Evolutionary conservation across 1,140 invertebrate genomes (phyloP), one percentile per base, ranked within the genome.

Genomic region (Drosophila prosaltans): DNA sequence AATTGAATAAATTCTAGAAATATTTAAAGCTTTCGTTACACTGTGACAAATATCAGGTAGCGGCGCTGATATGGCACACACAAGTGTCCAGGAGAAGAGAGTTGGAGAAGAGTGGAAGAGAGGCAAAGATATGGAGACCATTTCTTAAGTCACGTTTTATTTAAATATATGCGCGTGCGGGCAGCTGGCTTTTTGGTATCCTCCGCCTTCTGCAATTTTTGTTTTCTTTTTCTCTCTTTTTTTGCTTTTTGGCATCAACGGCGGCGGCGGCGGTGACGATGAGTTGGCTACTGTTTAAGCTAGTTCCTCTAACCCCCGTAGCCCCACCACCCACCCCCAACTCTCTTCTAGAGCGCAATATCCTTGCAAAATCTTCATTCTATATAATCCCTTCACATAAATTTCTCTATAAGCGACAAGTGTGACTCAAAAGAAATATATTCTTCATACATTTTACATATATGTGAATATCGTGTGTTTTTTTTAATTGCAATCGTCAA

Each of bases 161-260:
- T 90, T 88, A 90, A 90, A 90, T 90, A 85, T 90, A 85, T 88
- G 83, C 83, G 83, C 83, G 83, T 88, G 83, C 83, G 83, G 83
- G 84, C 84, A 88, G 84, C 83, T 83, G 80, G 21, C 21, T 51
- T 51, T 51, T 51, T 24, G 45, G 45, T 2, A 51, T 51, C 45
- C 45, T 51, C 24, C 45, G 45, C 45, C 45, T 51, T 51, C 74
- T 78, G 68, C 74, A 67, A 60, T 36, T 36, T 36, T 36, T 36
- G 3, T 36, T 74, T 75, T 58, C 66, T 55, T 36, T 24, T 6
- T 11, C 11, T 9, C 24, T 55, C 24, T 28, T 21, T 32, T 57
- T 59, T 48, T 43, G n/a, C 16, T 40, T 51, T 62, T 59, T 67
- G 39, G 24, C 26, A 30, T 40, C n/a, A 61, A 48, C 55, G 65